Evolutionary conservation across 2,888 invertebrate species (phyloP), one percentile per base, ranked within the genome.

Genomic region (Athalia circularis): DNA sequence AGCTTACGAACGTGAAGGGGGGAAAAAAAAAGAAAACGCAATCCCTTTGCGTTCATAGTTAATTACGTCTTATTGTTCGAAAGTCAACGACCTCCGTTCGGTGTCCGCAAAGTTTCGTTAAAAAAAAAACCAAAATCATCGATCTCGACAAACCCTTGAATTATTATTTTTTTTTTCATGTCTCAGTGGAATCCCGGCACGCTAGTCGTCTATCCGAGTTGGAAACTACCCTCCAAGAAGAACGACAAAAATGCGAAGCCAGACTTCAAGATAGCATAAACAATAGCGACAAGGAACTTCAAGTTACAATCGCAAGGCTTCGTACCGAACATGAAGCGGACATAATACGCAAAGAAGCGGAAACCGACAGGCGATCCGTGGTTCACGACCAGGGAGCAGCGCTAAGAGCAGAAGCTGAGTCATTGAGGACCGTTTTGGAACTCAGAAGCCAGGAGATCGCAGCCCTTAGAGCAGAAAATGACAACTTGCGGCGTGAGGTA

Each of bases 341-440:
- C 85, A 90, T 92, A 82, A 90, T 92, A 67, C 90, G 92, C 68
- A 92, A 91, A 83, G 92, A 93, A 83, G 91, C 84, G 11, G 87
- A 93, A 84, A 91, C 87, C 77, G 92, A 92, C 83, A 90, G 91
- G 79, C 91, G 92, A 82, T 91, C 92, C 67, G 91, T 92, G 80
- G 91, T 92, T 82, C 92, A 91, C 84, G 90, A 89, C 84, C 92
- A 90, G 85, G 88, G n/a, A 2, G 89, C 90, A 1, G 85, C 93
- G 85, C 84, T 95, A 61, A 92, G 94, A 84, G 94, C 94, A 80
- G 95, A 97, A 90, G 94, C 95, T 1, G 95, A 95, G 84, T 98
- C 98, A 15, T 91, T 98, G 80, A 94, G 96, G 81, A 95, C 95
- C 57, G 98, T 98, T 3, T 92, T 98, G 80, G 98, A 98, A 85